Evolutionary conservation across 35 echinoderm and acorn worm genomes (phyloP).

Genomic region (Eucidaris tribuloides): DNA sequence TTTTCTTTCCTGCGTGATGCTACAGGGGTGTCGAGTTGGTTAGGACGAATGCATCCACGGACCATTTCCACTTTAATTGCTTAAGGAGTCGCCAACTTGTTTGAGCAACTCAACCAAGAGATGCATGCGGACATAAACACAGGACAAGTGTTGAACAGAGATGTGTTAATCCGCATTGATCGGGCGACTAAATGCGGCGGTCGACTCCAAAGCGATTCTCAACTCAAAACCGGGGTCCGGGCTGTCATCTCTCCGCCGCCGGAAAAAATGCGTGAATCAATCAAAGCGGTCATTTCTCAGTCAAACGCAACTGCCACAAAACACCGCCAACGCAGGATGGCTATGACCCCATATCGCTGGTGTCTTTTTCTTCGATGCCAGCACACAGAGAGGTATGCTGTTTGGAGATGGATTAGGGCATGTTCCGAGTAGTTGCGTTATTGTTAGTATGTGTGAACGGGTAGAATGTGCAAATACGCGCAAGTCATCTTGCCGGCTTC

Average conservation of each 20-base stretch:
- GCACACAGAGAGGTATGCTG: neutral
- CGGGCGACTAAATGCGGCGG: constrained; percentile 14
- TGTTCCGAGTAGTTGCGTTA: constrained; percentile 8
- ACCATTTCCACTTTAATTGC: constrained; percentile 7
- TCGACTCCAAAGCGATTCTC: neutral
- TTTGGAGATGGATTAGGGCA: constrained; percentile 27
- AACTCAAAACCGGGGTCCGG: neutral
- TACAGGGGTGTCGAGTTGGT: neutral
- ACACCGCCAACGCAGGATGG: no score
- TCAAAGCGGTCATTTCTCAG: constrained; percentile 13
- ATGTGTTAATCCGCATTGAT: constrained; percentile 37
- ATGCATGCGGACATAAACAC: neutral
- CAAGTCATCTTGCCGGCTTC: no score
- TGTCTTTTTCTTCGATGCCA: constrained; percentile 10
- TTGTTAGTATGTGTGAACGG: constrained; percentile 5
- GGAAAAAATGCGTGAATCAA: constrained; percentile 5
- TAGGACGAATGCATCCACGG: neutral
- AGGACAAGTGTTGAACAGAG: constrained; percentile 5
- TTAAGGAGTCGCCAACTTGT: constrained; percentile 30
- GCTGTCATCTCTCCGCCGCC: neutral
- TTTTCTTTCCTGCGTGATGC: neutral
- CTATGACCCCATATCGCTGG: constrained; percentile 4
- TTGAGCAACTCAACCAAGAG: constrained; percentile 1
- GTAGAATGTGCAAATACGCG: neutral
- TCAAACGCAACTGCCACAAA: no score